phyloP scores from a whole-genome alignment of 2,113 vertebrate species.

The Arothron firmamentum region DNA sequence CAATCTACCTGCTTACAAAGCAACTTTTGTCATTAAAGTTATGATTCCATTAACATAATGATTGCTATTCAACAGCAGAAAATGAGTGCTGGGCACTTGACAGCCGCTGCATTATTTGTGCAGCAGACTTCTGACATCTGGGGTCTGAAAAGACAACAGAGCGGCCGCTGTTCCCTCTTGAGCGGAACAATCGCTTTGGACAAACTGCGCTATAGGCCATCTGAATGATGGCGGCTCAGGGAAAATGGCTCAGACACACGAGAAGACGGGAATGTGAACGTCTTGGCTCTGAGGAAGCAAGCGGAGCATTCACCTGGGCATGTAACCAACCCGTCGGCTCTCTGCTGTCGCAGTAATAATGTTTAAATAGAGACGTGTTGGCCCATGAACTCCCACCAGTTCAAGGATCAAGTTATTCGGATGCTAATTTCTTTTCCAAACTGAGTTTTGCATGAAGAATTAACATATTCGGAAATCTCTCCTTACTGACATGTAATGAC shows the following conservation, averaged over 20 bases:
- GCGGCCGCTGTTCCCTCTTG: slow-evolving; percentile 31
- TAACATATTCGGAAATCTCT: too few relatives aligned
- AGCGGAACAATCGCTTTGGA: slow-evolving; percentile 65
- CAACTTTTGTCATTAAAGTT: slow-evolving; percentile 78
- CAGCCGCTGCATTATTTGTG: slow-evolving; percentile 65
- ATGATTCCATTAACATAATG: slow-evolving; percentile 72
- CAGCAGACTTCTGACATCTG: slow-evolving; percentile 68
- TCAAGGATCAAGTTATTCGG: too few relatives aligned
- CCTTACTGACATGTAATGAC: too few relatives aligned
- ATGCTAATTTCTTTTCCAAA: too few relatives aligned
- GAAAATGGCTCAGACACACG: slow-evolving; percentile 59
- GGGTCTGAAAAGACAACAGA: slow-evolving; percentile 71
- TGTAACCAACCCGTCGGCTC: not conserved
- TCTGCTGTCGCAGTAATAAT: slow-evolving; percentile 16
- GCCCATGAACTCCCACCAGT: too few relatives aligned
- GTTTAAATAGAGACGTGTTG: not conserved
- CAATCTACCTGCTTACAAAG: slow-evolving; percentile 75
- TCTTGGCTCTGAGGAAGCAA: slow-evolving; percentile 20
- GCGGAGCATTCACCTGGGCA: slow-evolving; percentile 33
- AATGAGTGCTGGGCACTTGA: slow-evolving; percentile 62
- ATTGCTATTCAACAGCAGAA: slow-evolving; percentile 63
- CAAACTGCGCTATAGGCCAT: slow-evolving; percentile 66
- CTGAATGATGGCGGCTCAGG: slow-evolving; percentile 60
- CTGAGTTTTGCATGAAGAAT: too few relatives aligned
- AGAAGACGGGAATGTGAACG: slow-evolving; percentile 58